A percentile compares a stretch with the other conserved stretches of the same genome.
Evolutionary conservation across 2,888 invertebrate species (phyloP).

Genomic region (Lasiommata megera): DNA sequence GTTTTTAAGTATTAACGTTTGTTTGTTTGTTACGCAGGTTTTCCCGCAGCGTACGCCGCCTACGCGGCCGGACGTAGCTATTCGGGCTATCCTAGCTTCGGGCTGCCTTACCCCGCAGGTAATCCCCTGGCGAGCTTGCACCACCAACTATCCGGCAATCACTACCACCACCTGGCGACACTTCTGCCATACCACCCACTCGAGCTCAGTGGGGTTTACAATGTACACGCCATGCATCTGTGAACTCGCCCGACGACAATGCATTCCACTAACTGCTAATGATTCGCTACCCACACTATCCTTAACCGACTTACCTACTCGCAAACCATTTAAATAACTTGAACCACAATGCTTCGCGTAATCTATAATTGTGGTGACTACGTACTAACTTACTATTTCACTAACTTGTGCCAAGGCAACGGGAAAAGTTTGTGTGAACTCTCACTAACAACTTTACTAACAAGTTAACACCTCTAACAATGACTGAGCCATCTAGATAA

Average conservation of each 20-base stretch:
- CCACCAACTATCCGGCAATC: constrained; percentile 84
- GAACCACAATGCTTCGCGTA: constrained; percentile 63
- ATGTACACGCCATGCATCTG: constrained; percentile 90
- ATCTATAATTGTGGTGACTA: constrained; percentile 63
- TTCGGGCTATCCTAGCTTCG: constrained; percentile 98
- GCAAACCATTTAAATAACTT: constrained; percentile 55
- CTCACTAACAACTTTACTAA: constrained; percentile 75
- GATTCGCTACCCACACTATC: constrained; percentile 55
- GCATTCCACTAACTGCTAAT: constrained; percentile 77
- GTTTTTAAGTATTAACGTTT: constrained; percentile 42
- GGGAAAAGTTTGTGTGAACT: constrained; percentile 72
- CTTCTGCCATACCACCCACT: constrained; percentile 85
- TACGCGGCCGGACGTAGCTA: constrained; percentile 98
- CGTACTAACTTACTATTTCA: constrained; percentile 66
- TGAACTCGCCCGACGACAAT: constrained; percentile 83
- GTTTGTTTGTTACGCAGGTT: constrained; percentile 85
- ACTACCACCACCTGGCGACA: constrained; percentile 83
- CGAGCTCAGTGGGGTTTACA: constrained; percentile 84
- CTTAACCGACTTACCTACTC: constrained; percentile 56
- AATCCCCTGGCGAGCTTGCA: constrained; percentile 91
- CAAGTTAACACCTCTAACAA: constrained; percentile 76
- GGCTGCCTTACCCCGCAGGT: constrained; percentile 99
- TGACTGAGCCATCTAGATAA: constrained; percentile 79
- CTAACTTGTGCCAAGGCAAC: constrained; percentile 64
- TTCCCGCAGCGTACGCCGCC: constrained; percentile 97